Conservation (phyloP, 1,140 invertebrate species). For the Phthorimaea operculella region DNA sequence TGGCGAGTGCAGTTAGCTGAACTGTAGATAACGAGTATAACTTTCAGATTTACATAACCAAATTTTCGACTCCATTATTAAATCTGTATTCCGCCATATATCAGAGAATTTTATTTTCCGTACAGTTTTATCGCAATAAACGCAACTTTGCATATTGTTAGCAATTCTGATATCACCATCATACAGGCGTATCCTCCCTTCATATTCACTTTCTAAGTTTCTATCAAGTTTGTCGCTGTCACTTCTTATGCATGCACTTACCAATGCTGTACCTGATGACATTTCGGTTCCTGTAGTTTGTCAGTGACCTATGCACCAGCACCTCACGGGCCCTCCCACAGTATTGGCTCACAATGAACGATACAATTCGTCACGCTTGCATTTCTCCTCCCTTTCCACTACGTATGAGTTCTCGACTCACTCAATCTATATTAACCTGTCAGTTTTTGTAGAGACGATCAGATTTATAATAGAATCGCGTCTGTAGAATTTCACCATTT, state of each 20-base stretch:
- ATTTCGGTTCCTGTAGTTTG: constrained; percentile 2
- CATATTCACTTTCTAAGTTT: constrained; percentile 29
- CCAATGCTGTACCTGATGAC: not conserved
- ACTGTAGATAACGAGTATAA: no score
- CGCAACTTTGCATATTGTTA: no score
- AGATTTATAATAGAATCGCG: constrained; percentile 33
- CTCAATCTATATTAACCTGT: constrained; percentile 51
- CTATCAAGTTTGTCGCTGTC: constrained; percentile 26
- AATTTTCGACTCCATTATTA: no score
- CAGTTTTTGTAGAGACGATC: constrained; percentile 29
- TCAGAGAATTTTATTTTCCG: no score
- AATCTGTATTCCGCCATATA: no score
- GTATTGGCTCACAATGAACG: constrained; percentile 34
- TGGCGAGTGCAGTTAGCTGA: not conserved
- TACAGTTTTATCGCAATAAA: no score
- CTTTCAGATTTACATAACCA: no score
- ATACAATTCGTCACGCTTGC: constrained; percentile 46
- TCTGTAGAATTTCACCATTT: not conserved
- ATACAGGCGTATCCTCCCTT: no score
- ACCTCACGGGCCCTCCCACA: constrained; percentile 28
- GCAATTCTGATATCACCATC: no score
- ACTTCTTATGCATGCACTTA: constrained; percentile 13
- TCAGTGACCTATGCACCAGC: constrained; percentile 28
- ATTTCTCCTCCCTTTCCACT: constrained; percentile 45
- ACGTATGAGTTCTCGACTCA: constrained; percentile 32